These are phyloP conservation scores for Galeopterus variegatus DNA, from an alignment of 2,113 vertebrate species.

Conservation along the genomic window DNA sequence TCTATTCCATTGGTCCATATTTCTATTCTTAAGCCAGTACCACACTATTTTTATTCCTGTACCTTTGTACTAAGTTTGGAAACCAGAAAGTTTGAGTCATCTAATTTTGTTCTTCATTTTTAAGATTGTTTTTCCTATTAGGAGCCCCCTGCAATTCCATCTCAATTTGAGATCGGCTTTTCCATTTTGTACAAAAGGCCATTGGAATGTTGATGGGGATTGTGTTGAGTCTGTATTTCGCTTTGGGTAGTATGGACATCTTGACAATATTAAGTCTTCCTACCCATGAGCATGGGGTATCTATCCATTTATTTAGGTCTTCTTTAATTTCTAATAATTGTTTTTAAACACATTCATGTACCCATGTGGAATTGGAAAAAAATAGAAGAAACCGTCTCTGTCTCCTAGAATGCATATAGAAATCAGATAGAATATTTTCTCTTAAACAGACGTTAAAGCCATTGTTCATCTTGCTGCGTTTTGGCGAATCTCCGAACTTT, in stretches of 20 bases:
- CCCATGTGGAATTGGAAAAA: neutral
- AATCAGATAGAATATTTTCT: neutral
- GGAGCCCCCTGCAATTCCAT: neutral
- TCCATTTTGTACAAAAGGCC: neutral
- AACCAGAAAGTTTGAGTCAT: neutral
- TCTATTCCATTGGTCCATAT: neutral
- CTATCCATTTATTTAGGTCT: neutral
- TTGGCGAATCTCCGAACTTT: neutral
- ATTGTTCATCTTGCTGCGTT: neutral
- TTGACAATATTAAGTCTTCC: neutral
- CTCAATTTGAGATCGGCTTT: neutral
- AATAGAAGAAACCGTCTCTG: neutral
- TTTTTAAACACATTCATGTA: neutral
- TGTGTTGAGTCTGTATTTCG: neutral
- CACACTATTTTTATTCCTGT: neutral
- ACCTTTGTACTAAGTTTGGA: neutral
- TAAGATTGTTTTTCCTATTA: neutral
- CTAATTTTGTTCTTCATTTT: neutral
- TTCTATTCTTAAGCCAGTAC: neutral
- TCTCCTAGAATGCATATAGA: neutral
- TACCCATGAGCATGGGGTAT: no score
- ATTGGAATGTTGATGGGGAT: neutral
- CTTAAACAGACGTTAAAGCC: neutral
- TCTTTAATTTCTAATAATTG: neutral
- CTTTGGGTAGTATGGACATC: neutral